These are phyloP conservation scores for Tinea trinotella DNA, from an alignment of 2,888 invertebrate species.

Conservation along the genomic window DNA sequence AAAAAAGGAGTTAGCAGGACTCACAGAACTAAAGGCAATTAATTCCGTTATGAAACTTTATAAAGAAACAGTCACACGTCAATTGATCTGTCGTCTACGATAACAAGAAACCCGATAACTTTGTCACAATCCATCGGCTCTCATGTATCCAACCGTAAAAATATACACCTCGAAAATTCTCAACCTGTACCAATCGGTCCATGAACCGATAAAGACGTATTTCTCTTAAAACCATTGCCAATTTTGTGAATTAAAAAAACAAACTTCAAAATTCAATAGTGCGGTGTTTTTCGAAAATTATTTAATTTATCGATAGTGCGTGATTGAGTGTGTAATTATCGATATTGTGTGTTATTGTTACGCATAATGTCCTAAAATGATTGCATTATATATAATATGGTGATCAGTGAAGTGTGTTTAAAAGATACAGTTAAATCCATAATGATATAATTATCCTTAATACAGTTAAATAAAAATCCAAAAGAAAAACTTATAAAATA, in stretches of 20 bases:
- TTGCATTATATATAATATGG: no score
- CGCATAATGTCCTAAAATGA: no score
- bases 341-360: no score
- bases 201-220: slow-evolving; percentile 42
- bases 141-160: slow-evolving; percentile 54
- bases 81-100: slow-evolving; percentile 31
- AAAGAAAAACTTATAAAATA: no score
- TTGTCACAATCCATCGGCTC: slow-evolving; percentile 63
- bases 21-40: no score
- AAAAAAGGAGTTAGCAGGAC: no score
- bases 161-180: slow-evolving; percentile 62
- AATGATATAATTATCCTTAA: no score
- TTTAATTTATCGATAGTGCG: neutral
- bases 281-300: neutral
- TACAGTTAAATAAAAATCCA: no score
- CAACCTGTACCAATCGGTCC: slow-evolving; percentile 42
- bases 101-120: slow-evolving; percentile 55
- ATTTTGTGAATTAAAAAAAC: neutral
- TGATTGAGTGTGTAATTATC: no score
- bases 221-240: slow-evolving; percentile 18
- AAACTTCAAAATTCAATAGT: neutral
- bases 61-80: slow-evolving; percentile 4
- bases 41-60: neutral
- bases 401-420: no score
- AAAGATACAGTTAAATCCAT: no score